These are phyloP conservation scores for Tenthredo distinguenda DNA, from an alignment of 2,888 invertebrate genomes.

Conservation along the genomic window DNA sequence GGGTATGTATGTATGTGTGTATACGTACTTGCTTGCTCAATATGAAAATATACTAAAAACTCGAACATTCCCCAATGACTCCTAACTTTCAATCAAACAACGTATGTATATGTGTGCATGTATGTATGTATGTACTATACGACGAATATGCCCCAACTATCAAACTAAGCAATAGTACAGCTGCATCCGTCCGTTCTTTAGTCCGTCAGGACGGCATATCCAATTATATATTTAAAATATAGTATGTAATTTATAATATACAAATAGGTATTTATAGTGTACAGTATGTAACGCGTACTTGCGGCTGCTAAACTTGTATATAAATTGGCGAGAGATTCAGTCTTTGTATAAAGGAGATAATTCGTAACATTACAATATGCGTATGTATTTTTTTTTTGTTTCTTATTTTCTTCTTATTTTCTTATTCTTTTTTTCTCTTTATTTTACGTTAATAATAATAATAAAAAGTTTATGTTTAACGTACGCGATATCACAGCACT, in stretches of 20 bases:
- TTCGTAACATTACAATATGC: conserved; percentile 74
- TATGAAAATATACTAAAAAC: conserved; percentile 11
- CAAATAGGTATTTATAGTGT: conserved; percentile 66
- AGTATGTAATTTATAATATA: conserved; percentile 63
- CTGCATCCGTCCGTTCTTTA: conserved; percentile 32
- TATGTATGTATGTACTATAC: conserved; percentile 13
- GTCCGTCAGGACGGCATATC: conserved; percentile 61
- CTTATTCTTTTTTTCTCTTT: conserved; percentile 55
- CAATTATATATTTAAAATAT: conserved; percentile 62
- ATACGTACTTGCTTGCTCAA: not conserved
- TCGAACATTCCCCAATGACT: not conserved
- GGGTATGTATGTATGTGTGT: not conserved
- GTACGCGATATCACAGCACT: conserved; percentile 78
- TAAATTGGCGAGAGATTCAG: conserved; percentile 75
- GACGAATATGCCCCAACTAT: conserved; percentile 45
- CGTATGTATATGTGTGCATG: not conserved
- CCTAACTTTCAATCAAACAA: conserved; percentile 9
- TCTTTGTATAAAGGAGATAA: conserved; percentile 73
- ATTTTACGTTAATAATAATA: conserved; percentile 64
- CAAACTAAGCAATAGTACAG: conserved; percentile 52
- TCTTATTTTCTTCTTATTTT: conserved; percentile 54
- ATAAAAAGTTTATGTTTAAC: conserved; percentile 66
- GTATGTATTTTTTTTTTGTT: conserved; percentile 65
- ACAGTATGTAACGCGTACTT: conserved; percentile 64
- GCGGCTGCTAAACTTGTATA: conserved; percentile 65